A percentile compares a stretch with the other conserved stretches of the same genome.
Conservation (phyloP, 2,888 invertebrate species). For the Amphipoea lucens region DNA sequence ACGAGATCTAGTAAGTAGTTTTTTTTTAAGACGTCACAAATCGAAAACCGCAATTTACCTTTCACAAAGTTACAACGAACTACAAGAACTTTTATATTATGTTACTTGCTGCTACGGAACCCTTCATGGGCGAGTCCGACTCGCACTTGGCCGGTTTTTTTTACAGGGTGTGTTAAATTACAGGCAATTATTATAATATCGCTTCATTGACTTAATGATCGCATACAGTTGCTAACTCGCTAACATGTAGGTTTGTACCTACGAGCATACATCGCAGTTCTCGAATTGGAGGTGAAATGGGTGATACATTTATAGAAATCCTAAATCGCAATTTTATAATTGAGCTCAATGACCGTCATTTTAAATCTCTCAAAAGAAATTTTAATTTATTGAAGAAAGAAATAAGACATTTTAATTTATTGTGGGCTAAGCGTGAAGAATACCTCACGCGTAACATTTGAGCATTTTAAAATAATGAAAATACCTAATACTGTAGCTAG, state of each 20-base stretch:
- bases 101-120: too few relatives aligned
- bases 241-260: background rate
- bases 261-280: too few relatives aligned
- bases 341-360: background rate
- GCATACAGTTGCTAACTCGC: conserved; percentile 17
- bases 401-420: background rate
- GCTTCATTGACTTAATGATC: conserved; percentile 43
- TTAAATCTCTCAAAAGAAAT: background rate
- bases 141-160: too few relatives aligned
- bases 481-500: background rate
- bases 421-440: background rate
- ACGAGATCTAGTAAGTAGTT: too few relatives aligned
- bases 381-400: background rate
- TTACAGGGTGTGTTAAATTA: conserved; percentile 47
- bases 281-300: background rate
- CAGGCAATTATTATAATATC: conserved; percentile 51
- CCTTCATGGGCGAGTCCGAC: too few relatives aligned
- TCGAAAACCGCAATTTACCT: too few relatives aligned
- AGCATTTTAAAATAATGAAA: conserved; percentile 17
- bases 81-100: too few relatives aligned
- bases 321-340: background rate
- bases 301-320: background rate
- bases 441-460: background rate
- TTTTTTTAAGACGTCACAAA: too few relatives aligned
- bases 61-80: too few relatives aligned